Evolutionary conservation across 2,888 invertebrate genomes (phyloP), one percentile per base, ranked within the genome.

Genomic region (Andrena hattorfiana): DNA sequence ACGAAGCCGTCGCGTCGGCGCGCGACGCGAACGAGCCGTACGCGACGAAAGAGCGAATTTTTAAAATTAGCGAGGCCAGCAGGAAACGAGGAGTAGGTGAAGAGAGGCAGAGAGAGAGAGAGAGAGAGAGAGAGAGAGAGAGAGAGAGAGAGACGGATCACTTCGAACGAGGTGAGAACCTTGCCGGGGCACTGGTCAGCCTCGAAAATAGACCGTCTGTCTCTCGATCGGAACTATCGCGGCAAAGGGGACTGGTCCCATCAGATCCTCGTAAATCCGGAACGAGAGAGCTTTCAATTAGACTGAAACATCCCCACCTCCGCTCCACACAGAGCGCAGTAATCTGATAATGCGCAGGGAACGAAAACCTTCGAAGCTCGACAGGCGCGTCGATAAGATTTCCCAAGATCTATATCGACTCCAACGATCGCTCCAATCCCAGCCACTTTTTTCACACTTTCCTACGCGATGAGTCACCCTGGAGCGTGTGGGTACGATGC

Each of bases 141-240:
- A 28, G n/a, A 49, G 59, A 48, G 51, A 54, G 32, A 35, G 35
- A 35, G 10, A 35, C 35, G 35, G 35, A 35, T 35, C 54, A 26
- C 7, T 42, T 66, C 69, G 64, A 76, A 70, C 48, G 77, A 49
- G 30, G 10, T 7, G 30, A 32, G 79, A 75, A 70, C 63, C 71
- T 81, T 75, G 71, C 26, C 62, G 81, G 56, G 75, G 71, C 68
- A 51, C 49, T 74, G 77, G 85, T 82, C 85, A 82, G 69, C 70
- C 79, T 82, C 82, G 76, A 85, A 84, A 85, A 85, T 85, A 85
- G 85, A 85, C 48, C 59, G 73, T 70, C 81, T 66, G 16, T 42
- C 66, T 10, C 69, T 60, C 63, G 74, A 85, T 82, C 75, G n/a
- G 64, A 73, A 69, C 49, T 69, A 77, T 81, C 77, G 48, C 54